phyloP scores from a whole-genome alignment of 2,797 vertebrate genomes.

The Anguilla marmorata region DNA sequence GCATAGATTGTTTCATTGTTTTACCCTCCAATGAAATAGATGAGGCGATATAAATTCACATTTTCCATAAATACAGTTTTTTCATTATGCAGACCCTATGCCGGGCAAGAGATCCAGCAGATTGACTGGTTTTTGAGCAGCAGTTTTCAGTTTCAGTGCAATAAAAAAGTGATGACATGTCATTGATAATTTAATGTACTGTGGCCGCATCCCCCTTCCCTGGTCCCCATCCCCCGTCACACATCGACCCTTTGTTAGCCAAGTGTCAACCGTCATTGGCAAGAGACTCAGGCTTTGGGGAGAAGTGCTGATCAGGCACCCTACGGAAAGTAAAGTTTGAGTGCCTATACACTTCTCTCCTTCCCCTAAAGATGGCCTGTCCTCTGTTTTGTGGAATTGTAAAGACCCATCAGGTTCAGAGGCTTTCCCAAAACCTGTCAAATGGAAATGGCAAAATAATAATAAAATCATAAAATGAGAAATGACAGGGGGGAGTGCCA shows the following conservation, averaged over 20 bases:
- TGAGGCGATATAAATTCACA: neutral
- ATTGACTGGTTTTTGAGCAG: neutral
- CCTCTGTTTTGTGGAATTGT: neutral
- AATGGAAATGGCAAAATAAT: neutral
- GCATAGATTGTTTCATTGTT: neutral
- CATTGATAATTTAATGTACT: constrained; percentile 19
- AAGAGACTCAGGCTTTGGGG: neutral
- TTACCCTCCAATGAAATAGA: neutral
- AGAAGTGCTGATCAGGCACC: neutral
- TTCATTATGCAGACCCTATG: neutral
- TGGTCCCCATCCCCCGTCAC: neutral
- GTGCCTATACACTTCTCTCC: neutral
- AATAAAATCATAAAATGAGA: neutral
- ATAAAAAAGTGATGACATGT: constrained; percentile 11
- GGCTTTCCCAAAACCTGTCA: neutral
- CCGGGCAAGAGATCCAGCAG: neutral
- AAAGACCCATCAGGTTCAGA: neutral
- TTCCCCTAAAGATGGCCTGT: neutral
- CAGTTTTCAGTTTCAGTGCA: neutral
- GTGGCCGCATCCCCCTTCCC: neutral
- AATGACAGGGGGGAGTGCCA: neutral
- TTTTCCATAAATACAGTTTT: neutral
- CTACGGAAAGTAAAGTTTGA: neutral
- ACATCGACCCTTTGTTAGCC: neutral
- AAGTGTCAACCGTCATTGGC: neutral